These are phyloP conservation scores for Therioaphis trifolii DNA, from an alignment of 2,888 invertebrate species.

Conservation along the genomic window DNA sequence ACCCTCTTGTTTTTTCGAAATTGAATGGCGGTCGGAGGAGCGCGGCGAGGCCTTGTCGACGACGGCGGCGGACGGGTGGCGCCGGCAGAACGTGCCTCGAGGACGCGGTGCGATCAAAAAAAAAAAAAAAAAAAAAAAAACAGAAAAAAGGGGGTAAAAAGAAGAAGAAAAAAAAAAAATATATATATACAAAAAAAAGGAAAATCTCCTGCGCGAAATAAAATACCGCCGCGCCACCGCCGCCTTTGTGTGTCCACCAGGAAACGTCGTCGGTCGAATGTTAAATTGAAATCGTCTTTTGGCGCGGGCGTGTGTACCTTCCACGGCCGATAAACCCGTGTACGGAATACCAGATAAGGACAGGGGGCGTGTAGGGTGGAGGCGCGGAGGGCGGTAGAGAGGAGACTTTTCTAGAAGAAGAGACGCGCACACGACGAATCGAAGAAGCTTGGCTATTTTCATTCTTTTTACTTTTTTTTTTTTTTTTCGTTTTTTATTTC, in stretches of 20 bases:
- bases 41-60: neutral
- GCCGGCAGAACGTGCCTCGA: no score
- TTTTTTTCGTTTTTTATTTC: neutral
- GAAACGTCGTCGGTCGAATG: slow-evolving; percentile 63
- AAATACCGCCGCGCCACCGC: no score
- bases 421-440: slow-evolving; percentile 30
- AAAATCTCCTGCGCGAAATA: slow-evolving; percentile 43
- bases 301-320: no score
- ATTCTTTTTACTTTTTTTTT: slow-evolving; percentile 31
- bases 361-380: neutral
- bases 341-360: slow-evolving; percentile 56
- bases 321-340: slow-evolving; percentile 57
- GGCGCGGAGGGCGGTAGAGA: neutral
- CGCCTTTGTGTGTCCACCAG: slow-evolving; percentile 59
- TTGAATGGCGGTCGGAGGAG: slow-evolving; percentile 20
- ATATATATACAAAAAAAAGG: no score
- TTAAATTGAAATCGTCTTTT: slow-evolving; percentile 62
- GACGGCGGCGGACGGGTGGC: no score
- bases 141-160: no score
- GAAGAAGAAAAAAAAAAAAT: slow-evolving; percentile 40
- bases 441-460: slow-evolving; percentile 45
- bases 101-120: slow-evolving; percentile 32
- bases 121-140: slow-evolving; percentile 31
- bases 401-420: neutral
- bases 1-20: slow-evolving; percentile 50